phyloP scores from a whole-genome alignment of 2,888 invertebrate genomes.

The Tetranychus piercei region DNA sequence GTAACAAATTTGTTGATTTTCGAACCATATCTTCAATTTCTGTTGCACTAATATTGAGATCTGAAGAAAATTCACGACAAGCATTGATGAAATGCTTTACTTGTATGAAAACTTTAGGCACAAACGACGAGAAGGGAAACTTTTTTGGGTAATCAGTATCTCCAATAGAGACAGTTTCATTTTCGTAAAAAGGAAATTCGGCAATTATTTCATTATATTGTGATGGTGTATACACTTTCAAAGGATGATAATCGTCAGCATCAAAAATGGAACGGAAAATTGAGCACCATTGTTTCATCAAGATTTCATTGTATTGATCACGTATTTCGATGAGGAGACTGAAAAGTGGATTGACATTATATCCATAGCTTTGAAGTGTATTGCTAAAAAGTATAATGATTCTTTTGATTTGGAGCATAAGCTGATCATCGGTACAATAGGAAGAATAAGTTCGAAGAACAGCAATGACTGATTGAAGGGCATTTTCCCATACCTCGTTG shows the following conservation, averaged over 20 bases:
- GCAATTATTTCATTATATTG: slow-evolving; percentile 50
- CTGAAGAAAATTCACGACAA: slow-evolving; percentile 82
- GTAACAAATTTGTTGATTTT: slow-evolving; percentile 64
- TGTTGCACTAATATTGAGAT: slow-evolving; percentile 56
- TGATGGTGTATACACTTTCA: slow-evolving; percentile 43
- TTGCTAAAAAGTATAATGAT: slow-evolving; percentile 84
- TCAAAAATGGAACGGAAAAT: slow-evolving; percentile 75
- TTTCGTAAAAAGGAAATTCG: slow-evolving; percentile 75
- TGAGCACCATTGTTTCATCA: slow-evolving; percentile 89
- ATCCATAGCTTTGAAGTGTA: slow-evolving; percentile 76
- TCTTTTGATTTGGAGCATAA: slow-evolving; percentile 84
- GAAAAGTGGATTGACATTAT: slow-evolving; percentile 69
- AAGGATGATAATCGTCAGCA: slow-evolving; percentile 76
- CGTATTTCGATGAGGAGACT: slow-evolving; percentile 74
- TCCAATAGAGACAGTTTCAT: slow-evolving; percentile 34
- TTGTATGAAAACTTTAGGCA: slow-evolving; percentile 86
- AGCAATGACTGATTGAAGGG: slow-evolving; percentile 59
- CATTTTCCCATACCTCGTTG: slow-evolving; percentile 82
- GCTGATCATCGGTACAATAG: slow-evolving; percentile 74
- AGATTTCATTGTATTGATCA: slow-evolving; percentile 91
- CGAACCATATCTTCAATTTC: slow-evolving; percentile 63
- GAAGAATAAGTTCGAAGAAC: slow-evolving; percentile 73
- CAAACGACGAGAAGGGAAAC: slow-evolving; percentile 89
- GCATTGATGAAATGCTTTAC: slow-evolving; percentile 94
- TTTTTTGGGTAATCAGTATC: slow-evolving; percentile 39